Evolutionary conservation across 2,113 vertebrate species (phyloP), one percentile per base, ranked within the genome.

Genomic region (Psilopsiagon aymara): DNA sequence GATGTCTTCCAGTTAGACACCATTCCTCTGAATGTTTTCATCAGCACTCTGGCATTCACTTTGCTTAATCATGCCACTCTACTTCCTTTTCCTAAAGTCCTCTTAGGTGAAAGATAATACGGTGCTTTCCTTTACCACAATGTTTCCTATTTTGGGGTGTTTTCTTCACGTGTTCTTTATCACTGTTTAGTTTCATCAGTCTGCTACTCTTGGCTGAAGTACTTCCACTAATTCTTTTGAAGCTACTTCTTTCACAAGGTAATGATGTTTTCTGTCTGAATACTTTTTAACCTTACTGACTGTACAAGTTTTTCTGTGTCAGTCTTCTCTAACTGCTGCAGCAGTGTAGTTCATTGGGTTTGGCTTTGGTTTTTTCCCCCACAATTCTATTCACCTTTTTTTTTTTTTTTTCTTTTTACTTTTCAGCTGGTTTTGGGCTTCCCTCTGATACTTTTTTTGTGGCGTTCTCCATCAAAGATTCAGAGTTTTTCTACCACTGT

Each of bases 401-500:
- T n/a, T 39, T 47, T 55, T 8, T 15, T 20, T 43, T 75, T 33
- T 46, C 11, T 57, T 14, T 70, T 53, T 83, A 63, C 6, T 27
- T 93, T 82, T 95, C 68, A 80, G 2, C 55, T 64, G 55, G 6
- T 63, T 91, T 86, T 81, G 37, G 9, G 13, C 62, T n/a, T 71
- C 43, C 20, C 16, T 71, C 51, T 84, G 69, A 68, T 73, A 62
- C 11, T 63, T 84, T 90, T 83, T 91, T 43, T 17, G 27, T 57
- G 33, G 11, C 20, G 52, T 75, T 82, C 46, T 92, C 33, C 24
- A 4, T 60, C 43, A 84, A 43, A 92, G 39, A 62, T 66, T 80
- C 81, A 75, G 68, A 88, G 17, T 63, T 91, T 86, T 92, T 17
- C 81, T 92, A 41, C 93, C 4, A n/a, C 94, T 95, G 81, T 82